A percentile compares a stretch with the other conserved stretches of the same genome.
These are phyloP conservation scores for Bungarus multicinctus DNA, from an alignment of 2,113 vertebrate genomes.

Conservation along the genomic window DNA sequence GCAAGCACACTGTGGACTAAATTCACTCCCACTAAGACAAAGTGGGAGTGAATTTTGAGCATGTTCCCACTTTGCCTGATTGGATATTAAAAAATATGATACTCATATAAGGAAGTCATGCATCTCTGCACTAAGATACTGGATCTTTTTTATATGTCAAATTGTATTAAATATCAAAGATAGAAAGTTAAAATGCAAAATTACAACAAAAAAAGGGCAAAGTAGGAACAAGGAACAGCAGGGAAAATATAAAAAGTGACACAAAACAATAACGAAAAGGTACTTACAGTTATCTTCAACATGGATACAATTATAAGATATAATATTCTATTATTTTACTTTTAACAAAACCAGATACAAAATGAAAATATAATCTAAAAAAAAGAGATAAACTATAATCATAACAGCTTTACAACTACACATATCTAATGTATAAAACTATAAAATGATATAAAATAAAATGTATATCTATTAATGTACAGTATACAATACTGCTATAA, in stretches of 20 bases:
- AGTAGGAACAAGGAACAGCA: background rate
- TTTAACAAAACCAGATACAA: background rate
- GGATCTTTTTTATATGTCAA: background rate
- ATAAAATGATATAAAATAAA: background rate
- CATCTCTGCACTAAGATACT: background rate
- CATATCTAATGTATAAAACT: background rate
- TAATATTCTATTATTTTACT: background rate
- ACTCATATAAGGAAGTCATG: background rate
- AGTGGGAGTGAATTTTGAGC: background rate
- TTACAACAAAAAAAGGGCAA: background rate
- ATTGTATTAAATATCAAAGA: background rate
- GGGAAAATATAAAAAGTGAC: background rate
- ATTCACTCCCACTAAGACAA: no score
- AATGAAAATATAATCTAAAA: background rate
- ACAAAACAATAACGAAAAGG: background rate
- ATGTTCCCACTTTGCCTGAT: background rate
- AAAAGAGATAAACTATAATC: background rate
- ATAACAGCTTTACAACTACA: background rate
- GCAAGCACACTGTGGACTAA: background rate
- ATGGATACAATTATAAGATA: background rate
- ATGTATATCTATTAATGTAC: background rate
- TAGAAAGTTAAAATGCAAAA: background rate
- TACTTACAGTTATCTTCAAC: background rate
- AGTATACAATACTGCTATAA: background rate
- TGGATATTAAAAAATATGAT: background rate